Conservation (phyloP, 2,113 vertebrate species). For the Struthidea cinerea region DNA sequence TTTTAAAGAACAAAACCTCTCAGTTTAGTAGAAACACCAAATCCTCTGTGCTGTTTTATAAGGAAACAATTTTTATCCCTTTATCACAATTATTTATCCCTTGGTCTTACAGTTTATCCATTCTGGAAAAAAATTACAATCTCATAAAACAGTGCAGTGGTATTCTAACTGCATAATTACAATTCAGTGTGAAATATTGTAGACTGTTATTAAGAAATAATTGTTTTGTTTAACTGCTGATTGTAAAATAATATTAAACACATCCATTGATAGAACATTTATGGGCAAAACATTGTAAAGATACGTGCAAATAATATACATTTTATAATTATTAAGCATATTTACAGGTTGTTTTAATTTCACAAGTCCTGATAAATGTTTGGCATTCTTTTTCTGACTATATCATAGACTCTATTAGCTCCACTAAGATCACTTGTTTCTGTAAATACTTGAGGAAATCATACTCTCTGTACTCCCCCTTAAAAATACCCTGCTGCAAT, state of each 20-base stretch:
- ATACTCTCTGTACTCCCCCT: background rate
- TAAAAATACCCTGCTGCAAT: background rate
- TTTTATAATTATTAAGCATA: background rate
- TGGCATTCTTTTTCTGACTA: background rate
- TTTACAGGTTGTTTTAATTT: background rate
- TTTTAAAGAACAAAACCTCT: background rate
- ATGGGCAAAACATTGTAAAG: background rate
- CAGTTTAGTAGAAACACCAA: background rate
- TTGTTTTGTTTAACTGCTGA: constrained; percentile 13
- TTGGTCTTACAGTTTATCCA: background rate
- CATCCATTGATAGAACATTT: background rate
- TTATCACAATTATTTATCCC: background rate
- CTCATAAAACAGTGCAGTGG: background rate
- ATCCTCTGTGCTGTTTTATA: background rate
- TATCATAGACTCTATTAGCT: background rate
- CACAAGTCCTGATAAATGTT: background rate
- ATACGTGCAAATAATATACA: background rate
- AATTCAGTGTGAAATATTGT: background rate
- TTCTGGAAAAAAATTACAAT: background rate
- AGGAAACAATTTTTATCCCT: background rate
- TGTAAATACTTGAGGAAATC: background rate
- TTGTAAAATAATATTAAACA: constrained; percentile 37
- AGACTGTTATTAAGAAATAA: background rate
- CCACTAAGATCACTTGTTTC: background rate
- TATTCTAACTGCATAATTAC: background rate